A percentile compares a stretch with the other conserved stretches of the same genome.
Conservation (phyloP, 2,113 vertebrate genomes). For the Tychaedon coryphoeus region DNA sequence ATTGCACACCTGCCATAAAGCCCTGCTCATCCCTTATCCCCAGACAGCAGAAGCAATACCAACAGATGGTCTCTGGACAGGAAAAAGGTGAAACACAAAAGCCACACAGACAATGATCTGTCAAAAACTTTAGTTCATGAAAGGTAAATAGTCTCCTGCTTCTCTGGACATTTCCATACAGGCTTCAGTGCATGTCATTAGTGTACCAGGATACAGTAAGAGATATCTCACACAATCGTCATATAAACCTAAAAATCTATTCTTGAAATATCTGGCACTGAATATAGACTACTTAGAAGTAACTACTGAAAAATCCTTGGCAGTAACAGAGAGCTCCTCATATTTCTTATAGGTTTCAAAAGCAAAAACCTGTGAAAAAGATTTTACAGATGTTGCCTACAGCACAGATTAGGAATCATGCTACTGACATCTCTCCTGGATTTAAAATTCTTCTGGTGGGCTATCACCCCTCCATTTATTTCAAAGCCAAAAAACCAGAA, state of each 20-base stretch:
- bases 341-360: background rate
- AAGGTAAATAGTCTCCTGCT: background rate
- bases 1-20: fast-evolving
- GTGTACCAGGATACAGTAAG: fast-evolving
- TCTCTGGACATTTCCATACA: background rate
- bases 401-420: background rate
- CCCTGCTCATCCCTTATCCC: background rate
- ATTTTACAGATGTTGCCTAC: background rate
- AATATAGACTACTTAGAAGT: background rate
- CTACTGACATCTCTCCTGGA: background rate
- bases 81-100: background rate
- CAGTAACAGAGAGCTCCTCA: background rate
- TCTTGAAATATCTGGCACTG: background rate
- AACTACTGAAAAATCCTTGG: background rate
- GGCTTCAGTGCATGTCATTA: background rate
- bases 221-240: background rate
- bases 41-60: background rate
- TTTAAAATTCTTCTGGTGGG: background rate
- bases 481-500: background rate
- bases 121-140: background rate
- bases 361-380: background rate
- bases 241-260: background rate
- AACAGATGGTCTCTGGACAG: background rate
- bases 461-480: background rate
- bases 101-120: background rate